Conservation (phyloP, 2,888 invertebrate genomes). For the Dendrolimus pini region DNA sequence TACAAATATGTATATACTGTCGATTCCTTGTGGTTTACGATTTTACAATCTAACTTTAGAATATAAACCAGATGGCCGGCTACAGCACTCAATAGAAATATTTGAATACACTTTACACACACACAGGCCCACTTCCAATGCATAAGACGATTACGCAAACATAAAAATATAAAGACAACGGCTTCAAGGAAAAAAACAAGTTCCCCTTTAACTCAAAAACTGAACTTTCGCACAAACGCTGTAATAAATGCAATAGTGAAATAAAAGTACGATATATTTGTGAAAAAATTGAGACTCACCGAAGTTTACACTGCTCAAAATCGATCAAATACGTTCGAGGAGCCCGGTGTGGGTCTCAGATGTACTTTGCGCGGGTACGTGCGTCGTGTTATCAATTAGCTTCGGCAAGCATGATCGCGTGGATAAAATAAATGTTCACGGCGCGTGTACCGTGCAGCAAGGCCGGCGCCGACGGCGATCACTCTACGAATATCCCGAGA, state of each 20-base stretch:
- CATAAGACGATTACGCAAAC: conserved; percentile 11
- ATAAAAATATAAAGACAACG: conserved; percentile 8
- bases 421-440: conserved; percentile 51
- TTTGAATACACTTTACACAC: conserved; percentile 44
- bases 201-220: no score
- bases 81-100: conserved; percentile 61
- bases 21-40: conserved; percentile 68
- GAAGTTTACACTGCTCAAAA: conserved; percentile 28
- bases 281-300: conserved; percentile 24
- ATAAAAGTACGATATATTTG: conserved; percentile 6
- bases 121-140: conserved; percentile 18
- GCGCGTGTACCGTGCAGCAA: conserved; percentile 66
- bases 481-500: conserved; percentile 67
- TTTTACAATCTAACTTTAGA: conserved; percentile 75
- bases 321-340: conserved; percentile 31
- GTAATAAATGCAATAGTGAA: not conserved
- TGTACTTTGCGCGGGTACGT: conserved; percentile 36
- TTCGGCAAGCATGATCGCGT: conserved; percentile 60
- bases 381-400: conserved; percentile 58
- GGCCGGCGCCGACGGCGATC: conserved; percentile 72
- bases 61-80: conserved; percentile 74
- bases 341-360: conserved; percentile 27
- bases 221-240: conserved; percentile 8
- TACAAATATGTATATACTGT: conserved; percentile 50
- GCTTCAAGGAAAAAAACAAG: no score